These are phyloP conservation scores for Trichopoda pennipes DNA, from an alignment of 2,888 invertebrate genomes.

Conservation along the genomic window DNA sequence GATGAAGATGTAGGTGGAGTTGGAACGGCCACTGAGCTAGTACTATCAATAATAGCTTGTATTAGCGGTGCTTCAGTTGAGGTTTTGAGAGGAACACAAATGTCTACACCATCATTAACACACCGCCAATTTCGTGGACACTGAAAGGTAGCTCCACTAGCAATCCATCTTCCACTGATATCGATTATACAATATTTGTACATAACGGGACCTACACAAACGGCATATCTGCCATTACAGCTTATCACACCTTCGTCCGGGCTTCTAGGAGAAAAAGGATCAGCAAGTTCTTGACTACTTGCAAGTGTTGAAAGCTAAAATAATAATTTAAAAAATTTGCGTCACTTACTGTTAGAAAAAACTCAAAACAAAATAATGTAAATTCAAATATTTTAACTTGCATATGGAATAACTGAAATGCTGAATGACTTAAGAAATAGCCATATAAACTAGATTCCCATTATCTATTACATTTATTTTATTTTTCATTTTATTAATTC, in stretches of 20 bases:
- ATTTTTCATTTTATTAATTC: not conserved
- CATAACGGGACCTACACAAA: constrained; percentile 77
- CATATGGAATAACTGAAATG: constrained; percentile 73
- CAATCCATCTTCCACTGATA: constrained; percentile 69
- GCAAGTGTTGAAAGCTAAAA: constrained; percentile 75
- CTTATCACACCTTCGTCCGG: constrained; percentile 46
- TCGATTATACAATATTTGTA: constrained; percentile 73
- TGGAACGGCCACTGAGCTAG: not conserved
- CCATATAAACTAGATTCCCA: constrained; percentile 75
- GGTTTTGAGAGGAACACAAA: constrained; percentile 75
- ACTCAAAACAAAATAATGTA: not conserved
- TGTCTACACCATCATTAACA: constrained; percentile 75
- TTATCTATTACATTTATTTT: constrained; percentile 68
- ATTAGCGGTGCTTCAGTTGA: constrained; percentile 58
- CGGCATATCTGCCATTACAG: constrained; percentile 75
- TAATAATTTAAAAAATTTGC: constrained; percentile 14
- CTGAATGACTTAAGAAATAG: constrained; percentile 72
- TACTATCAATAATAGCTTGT: constrained; percentile 54
- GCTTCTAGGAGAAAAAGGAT: constrained; percentile 46
- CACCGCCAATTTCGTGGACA: constrained; percentile 76
- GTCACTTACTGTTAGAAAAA: not conserved
- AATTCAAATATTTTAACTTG: constrained; percentile 71
- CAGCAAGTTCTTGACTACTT: constrained; percentile 71
- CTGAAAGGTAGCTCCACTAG: constrained; percentile 69
- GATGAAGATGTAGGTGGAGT: constrained; percentile 20